Base-by-base conservation (phyloP, 1,140 invertebrate genomes). In the Nymphalis io region DNA sequence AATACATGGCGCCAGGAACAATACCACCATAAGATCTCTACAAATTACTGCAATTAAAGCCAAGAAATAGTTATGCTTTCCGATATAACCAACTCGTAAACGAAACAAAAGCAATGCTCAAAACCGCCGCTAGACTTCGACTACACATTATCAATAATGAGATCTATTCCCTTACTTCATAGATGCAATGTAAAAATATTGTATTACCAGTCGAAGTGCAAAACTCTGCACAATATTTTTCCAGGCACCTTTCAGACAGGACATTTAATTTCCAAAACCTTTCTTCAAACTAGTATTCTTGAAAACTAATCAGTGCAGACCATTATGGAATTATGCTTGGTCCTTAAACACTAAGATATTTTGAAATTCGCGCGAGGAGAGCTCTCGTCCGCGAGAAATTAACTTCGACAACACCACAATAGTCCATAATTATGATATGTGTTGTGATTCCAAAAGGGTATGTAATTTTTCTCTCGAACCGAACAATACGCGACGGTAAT, bases 371-470 rank as follows among this genome's bases (percentile, higher is more conserved):
- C 78, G 76, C 82, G 80, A 79, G 76, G 77, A 83, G 82, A 80
- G 75, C 80, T 72, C 72, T 78, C 76, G 81, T 83, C 80, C 73
- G 73, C 74, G 72, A 74, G 74, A 78, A 89, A 89, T 89, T 89
- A 87, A 78, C 81, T 76, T 79, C 76, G 81, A 89, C 88, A 85
- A 83, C 80, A 74, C 81, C 82, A 91, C 89, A 91, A 91, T 91
- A 88, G 85, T 85, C 89, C 87, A 91, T 91, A 89, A 91, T 91
- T 91, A 90, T 91, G 89, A 91, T 89, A 89, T 91, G 89, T 91
- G 89, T 89, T 85, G 87, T 87, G 82, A 89, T 89, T 88, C 80
- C 74, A 72, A 81, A 81, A 82, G 83, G 80, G 82, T 81, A 69
- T 78, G 87, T 73, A 85, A 91, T 89, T 89, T 89, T 89, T 89